Percentiles rank a stretch among this genome's conserved stretches.
These are phyloP conservation scores for Celastrina argiolus DNA, from an alignment of 2,888 invertebrate species.

Conservation along the genomic window DNA sequence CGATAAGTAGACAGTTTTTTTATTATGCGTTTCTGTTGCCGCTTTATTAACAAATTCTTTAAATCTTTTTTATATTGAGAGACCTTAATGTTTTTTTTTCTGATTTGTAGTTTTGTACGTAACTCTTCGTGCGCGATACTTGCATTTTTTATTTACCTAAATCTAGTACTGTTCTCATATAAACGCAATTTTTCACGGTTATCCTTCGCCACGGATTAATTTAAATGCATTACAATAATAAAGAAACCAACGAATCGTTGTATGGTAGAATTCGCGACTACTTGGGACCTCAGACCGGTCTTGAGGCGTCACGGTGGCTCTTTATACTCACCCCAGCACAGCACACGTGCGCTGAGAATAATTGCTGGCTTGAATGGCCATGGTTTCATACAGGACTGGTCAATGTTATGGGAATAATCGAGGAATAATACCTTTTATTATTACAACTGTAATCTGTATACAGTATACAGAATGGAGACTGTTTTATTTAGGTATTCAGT, in stretches of 20 bases:
- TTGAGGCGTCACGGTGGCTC: slow-evolving; percentile 38
- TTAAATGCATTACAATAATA: neutral
- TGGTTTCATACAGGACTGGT: slow-evolving; percentile 35
- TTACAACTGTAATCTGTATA: neutral
- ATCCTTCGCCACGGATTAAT: neutral
- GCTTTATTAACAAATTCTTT: too few species aligned
- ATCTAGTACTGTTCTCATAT: too few species aligned
- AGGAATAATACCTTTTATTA: neutral
- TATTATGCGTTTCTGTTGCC: too few species aligned
- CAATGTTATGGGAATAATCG: slow-evolving; percentile 20
- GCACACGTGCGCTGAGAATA: slow-evolving; percentile 61
- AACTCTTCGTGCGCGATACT: too few species aligned
- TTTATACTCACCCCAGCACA: slow-evolving; percentile 53
- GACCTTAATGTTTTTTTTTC: too few species aligned
- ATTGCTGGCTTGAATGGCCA: slow-evolving; percentile 22
- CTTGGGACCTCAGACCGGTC: slow-evolving; percentile 43
- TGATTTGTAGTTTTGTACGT: too few species aligned
- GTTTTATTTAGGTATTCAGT: too few species aligned
- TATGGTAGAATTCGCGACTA: slow-evolving; percentile 18
- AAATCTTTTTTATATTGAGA: too few species aligned
- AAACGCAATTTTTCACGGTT: neutral
- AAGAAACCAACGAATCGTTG: neutral
- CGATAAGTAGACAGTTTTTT: too few species aligned
- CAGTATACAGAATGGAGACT: too few species aligned
- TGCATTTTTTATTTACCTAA: too few species aligned